Conservation (phyloP, 2,113 vertebrate genomes). For the Abramis brama region DNA sequence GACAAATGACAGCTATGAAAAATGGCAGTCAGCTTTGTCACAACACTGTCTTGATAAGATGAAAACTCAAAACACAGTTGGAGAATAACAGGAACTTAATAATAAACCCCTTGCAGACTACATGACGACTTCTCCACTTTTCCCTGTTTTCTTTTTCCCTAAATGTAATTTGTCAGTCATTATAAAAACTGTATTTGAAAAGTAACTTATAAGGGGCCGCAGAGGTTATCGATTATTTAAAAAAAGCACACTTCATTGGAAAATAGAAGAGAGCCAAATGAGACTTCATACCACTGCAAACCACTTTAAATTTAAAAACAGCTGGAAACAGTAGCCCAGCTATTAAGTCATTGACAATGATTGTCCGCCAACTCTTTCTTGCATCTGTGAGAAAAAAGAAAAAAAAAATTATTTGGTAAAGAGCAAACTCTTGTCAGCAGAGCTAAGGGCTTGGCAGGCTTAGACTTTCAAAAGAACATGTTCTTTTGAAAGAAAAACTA, state of each 20-base stretch:
- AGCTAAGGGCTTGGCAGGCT: not conserved
- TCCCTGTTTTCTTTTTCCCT: conserved; percentile 6
- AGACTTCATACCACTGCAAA: conserved; percentile 1
- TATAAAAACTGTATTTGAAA: conserved; percentile 30
- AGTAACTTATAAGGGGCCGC: not conserved
- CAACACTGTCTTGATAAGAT: conserved; percentile 60
- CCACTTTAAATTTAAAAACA: not conserved
- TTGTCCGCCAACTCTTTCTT: conserved; percentile 5
- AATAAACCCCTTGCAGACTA: conserved; percentile 28
- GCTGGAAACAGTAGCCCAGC: not conserved
- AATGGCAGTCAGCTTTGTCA: conserved; percentile 47
- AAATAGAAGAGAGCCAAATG: not conserved
- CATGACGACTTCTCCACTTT: conserved; percentile 38
- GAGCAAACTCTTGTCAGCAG: conserved; percentile 18
- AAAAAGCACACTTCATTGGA: not conserved
- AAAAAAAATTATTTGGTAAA: not conserved
- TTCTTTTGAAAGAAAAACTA: not conserved
- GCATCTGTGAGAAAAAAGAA: not conserved
- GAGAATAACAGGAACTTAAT: conserved; percentile 45
- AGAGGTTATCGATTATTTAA: conserved; percentile 11
- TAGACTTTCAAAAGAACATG: not conserved
- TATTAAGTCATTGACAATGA: conserved; percentile 25
- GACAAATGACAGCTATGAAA: conserved; percentile 45
- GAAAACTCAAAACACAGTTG: conserved; percentile 47
- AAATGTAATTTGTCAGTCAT: conserved; percentile 46